Evolutionary conservation across 2,888 invertebrate genomes (phyloP).

Genomic region (Heliconius ethilla): DNA sequence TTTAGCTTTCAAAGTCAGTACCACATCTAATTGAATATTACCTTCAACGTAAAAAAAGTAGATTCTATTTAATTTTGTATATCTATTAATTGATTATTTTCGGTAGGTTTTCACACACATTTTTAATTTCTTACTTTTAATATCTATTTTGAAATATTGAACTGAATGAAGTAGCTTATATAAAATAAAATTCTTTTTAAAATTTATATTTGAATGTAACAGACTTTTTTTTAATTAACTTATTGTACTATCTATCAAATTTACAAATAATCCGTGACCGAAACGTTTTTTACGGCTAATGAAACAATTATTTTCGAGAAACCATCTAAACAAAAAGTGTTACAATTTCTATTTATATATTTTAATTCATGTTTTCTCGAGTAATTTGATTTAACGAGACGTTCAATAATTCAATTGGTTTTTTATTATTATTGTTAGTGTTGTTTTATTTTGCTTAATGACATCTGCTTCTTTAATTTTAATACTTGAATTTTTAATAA

Average conservation of each 20-base stretch:
- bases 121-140: not conserved
- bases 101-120: not conserved
- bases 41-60: no score
- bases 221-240: constrained; percentile 7
- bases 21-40: no score
- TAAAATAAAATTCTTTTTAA: not conserved
- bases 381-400: constrained; percentile 13
- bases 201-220: not conserved
- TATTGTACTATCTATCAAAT: constrained; percentile 24
- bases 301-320: constrained; percentile 37
- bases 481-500: not conserved
- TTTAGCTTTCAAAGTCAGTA: no score
- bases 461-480: not conserved
- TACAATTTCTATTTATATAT: constrained; percentile 13
- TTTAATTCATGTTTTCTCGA: constrained; percentile 8
- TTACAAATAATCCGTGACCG: constrained; percentile 39
- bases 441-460: not conserved
- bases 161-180: not conserved
- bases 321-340: constrained; percentile 26
- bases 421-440: constrained; percentile 1
- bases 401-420: not conserved
- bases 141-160: not conserved
- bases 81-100: not conserved
- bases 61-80: not conserved
- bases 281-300: constrained; percentile 30